These are phyloP conservation scores for Istiophorus platypterus DNA, from an alignment of 2,113 vertebrate species.

Conservation along the genomic window DNA sequence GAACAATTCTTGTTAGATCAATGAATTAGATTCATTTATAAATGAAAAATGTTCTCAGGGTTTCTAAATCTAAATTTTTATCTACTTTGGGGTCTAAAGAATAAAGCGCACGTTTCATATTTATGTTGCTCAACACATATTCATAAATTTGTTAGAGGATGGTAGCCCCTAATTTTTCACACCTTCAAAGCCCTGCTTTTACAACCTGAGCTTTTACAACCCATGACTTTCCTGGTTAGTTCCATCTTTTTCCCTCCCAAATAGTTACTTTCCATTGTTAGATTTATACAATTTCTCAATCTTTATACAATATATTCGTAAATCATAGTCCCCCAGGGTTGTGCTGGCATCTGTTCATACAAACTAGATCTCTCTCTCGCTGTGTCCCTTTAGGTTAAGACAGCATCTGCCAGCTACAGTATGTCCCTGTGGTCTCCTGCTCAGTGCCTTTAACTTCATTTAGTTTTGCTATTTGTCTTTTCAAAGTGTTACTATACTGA, in stretches of 20 bases:
- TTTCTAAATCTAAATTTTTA: background rate
- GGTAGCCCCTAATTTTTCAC: background rate
- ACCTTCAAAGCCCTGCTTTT: background rate
- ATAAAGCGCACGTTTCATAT: background rate
- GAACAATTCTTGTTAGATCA: background rate
- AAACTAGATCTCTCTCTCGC: slow-evolving; percentile 51
- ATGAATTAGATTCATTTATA: background rate
- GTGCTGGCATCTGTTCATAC: slow-evolving; percentile 65
- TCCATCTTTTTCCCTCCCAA: slow-evolving; percentile 14
- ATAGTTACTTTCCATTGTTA: slow-evolving; percentile 18
- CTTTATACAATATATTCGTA: slow-evolving; percentile 41
- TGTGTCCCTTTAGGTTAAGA: slow-evolving; percentile 64
- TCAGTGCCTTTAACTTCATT: slow-evolving; percentile 49
- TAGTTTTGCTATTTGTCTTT: slow-evolving; percentile 51
- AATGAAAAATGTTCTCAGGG: background rate
- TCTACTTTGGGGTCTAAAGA: background rate
- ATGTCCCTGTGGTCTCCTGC: slow-evolving; percentile 53
- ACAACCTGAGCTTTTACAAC: background rate
- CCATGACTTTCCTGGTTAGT: background rate
- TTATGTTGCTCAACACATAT: slow-evolving; percentile 2
- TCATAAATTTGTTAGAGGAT: slow-evolving; percentile 6
- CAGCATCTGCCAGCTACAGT: slow-evolving; percentile 65
- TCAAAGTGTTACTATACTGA: slow-evolving; percentile 14
- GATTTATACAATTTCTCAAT: slow-evolving; percentile 35
- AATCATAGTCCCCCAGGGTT: slow-evolving; percentile 62